phyloP scores from a whole-genome alignment of 1,140 invertebrate genomes.

The Nasonia giraulti region DNA sequence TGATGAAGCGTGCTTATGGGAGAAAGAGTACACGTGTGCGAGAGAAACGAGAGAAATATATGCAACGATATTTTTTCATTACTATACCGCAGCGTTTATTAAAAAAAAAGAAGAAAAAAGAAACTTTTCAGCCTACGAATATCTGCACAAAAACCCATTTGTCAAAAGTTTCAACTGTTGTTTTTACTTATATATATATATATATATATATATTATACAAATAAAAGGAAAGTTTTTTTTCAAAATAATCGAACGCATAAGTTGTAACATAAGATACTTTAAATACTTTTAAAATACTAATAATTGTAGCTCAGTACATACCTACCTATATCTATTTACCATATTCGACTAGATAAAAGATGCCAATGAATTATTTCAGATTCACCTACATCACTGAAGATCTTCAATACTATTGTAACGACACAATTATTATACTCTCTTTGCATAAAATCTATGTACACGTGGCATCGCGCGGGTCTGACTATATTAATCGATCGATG shows the following conservation, averaged over 20 bases:
- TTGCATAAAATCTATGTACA: neutral
- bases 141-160: neutral
- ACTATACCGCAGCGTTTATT: neutral
- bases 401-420: neutral
- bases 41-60: neutral
- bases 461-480: neutral
- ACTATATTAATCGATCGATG: too few species aligned
- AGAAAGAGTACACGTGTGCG: neutral
- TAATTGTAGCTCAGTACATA: too few species aligned
- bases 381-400: neutral
- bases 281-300: neutral
- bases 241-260: neutral
- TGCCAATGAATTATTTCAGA: neutral
- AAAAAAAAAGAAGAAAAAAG: neutral
- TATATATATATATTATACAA: neutral
- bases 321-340: too few species aligned
- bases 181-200: neutral
- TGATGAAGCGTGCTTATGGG: neutral
- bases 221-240: neutral
- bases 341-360: neutral
- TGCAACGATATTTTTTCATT: conserved; percentile 28
- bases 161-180: neutral
- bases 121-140: neutral
- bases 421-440: neutral
- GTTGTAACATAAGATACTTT: neutral